These are phyloP conservation scores for Xanthorhoe spadicearia DNA, from an alignment of 2,888 invertebrate species.

Conservation along the genomic window DNA sequence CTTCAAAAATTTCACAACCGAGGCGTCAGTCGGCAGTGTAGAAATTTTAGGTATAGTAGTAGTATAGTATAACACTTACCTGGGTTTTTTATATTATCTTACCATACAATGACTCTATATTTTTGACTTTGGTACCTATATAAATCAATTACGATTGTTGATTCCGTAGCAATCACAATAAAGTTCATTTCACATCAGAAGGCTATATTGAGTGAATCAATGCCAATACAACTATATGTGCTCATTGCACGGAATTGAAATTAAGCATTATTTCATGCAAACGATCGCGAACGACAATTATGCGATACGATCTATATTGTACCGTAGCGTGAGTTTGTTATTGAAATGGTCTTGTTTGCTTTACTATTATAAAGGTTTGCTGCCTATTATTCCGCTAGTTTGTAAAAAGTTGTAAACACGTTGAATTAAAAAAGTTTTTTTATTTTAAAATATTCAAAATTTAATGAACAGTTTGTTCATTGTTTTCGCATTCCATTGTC, in stretches of 20 bases:
- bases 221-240: slow-evolving; percentile 60
- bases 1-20: too few species aligned
- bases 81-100: too few species aligned
- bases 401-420: slow-evolving; percentile 1
- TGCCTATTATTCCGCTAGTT: slow-evolving; percentile 15
- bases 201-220: background rate
- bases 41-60: too few species aligned
- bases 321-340: slow-evolving; percentile 55
- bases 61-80: too few species aligned
- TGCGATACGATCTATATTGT: slow-evolving; percentile 29
- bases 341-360: slow-evolving; percentile 57
- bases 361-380: slow-evolving; percentile 31
- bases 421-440: background rate
- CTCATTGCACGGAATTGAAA: slow-evolving; percentile 75
- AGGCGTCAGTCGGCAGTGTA: too few species aligned
- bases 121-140: too few species aligned
- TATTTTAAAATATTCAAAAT: background rate
- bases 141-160: too few species aligned
- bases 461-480: background rate
- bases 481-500: background rate
- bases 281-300: slow-evolving; percentile 53
- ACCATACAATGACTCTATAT: too few species aligned
- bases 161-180: background rate
- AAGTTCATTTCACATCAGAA: background rate
- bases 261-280: slow-evolving; percentile 81